These are phyloP conservation scores for Collichthys lucidus DNA, from an alignment of 2,113 vertebrate species.

Conservation along the genomic window DNA sequence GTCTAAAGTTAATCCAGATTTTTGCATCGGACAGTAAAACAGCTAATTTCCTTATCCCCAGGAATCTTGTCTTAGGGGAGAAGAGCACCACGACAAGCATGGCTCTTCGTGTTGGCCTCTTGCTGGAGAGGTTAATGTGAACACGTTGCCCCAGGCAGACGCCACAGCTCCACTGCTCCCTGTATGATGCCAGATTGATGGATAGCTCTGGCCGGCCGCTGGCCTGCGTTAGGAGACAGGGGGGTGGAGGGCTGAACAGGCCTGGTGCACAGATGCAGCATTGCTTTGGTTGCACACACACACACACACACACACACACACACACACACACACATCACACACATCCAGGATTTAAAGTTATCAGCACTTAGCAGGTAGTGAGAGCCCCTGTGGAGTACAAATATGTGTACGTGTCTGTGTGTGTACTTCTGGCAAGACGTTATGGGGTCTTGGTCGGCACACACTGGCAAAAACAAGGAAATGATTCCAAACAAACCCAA, in stretches of 20 bases:
- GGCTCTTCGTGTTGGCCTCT: conserved; percentile 14
- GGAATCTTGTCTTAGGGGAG: not conserved
- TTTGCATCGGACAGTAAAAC: not conserved
- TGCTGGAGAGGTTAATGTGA: conserved; percentile 56
- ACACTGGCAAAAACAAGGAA: conserved; percentile 50
- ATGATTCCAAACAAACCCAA: conserved; percentile 3
- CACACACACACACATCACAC: conserved; percentile 23
- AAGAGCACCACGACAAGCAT: not conserved
- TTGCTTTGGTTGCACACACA: conserved; percentile 25
- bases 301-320: conserved; percentile 12
- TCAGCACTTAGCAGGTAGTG: conserved; percentile 34
- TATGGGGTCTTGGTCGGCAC: conserved; percentile 2
- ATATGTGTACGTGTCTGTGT: conserved; percentile 27
- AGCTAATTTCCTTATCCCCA: not conserved
- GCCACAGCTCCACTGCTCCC: conserved; percentile 41
- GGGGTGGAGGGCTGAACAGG: conserved; percentile 21
- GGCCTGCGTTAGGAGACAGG: conserved; percentile 27
- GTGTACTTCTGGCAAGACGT: conserved; percentile 15
- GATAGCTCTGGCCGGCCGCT: conserved; percentile 56
- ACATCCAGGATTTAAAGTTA: conserved; percentile 26
- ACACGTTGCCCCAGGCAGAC: conserved; percentile 48
- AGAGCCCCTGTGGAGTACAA: conserved; percentile 17
- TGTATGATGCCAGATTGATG: conserved; percentile 69
- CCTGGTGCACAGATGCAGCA: conserved; percentile 77
- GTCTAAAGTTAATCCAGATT: no score